phyloP scores from a whole-genome alignment of 2,113 vertebrate species.

The Leuciscus idus region DNA sequence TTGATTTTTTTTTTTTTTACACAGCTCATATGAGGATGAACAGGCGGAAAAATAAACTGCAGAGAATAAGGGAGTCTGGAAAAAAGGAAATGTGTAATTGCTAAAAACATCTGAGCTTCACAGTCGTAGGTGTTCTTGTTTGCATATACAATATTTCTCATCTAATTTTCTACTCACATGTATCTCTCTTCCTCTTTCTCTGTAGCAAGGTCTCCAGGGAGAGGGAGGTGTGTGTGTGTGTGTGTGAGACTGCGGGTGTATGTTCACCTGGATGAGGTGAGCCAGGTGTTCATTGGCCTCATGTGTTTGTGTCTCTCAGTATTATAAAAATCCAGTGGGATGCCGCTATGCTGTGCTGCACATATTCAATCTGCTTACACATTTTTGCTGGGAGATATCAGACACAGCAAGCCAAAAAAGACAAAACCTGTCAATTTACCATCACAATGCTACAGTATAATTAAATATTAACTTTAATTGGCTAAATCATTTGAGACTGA shows the following conservation, averaged over 20 bases:
- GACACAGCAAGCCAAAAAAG: neutral
- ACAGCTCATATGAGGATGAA: neutral
- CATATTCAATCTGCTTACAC: neutral
- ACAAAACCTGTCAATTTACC: constrained; percentile 8
- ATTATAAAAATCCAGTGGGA: neutral
- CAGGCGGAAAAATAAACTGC: neutral
- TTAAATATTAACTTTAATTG: constrained; percentile 15
- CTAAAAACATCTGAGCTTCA: constrained; percentile 26
- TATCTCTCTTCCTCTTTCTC: neutral
- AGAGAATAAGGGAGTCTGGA: constrained; percentile 10
- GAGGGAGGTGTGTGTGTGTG: neutral
- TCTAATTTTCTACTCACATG: neutral
- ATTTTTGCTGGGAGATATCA: neutral
- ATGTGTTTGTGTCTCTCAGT: neutral
- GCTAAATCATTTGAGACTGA: neutral
- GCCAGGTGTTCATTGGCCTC: neutral
- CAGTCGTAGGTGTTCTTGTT: constrained; percentile 39
- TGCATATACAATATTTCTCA: constrained; percentile 29
- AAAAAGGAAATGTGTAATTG: constrained; percentile 35
- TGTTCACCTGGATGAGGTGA: constrained; percentile 6
- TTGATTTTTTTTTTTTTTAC: neutral
- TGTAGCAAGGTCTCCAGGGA: neutral
- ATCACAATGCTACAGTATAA: neutral
- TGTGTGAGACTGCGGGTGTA: neutral
- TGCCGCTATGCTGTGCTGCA: neutral